These are phyloP conservation scores for Tamandua tetradactyla DNA, from an alignment of 2,797 vertebrate genomes.

Conservation along the genomic window DNA sequence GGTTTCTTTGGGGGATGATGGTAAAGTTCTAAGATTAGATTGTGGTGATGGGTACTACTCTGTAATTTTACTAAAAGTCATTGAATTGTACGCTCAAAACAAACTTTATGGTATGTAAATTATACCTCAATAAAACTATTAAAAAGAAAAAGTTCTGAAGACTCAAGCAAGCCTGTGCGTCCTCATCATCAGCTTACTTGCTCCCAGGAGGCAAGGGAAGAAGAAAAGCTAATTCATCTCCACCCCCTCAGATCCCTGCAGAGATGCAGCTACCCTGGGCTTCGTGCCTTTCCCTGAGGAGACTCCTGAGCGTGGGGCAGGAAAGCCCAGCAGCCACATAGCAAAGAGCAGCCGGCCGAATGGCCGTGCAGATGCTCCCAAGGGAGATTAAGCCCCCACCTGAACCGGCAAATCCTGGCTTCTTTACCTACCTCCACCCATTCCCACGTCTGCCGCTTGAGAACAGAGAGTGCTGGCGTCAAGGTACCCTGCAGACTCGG, in stretches of 20 bases:
- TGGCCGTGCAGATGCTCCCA: too few relatives aligned
- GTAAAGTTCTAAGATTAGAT: background rate
- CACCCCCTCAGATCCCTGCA: background rate
- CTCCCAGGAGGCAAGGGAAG: background rate
- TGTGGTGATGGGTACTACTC: background rate
- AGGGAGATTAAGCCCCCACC: too few relatives aligned
- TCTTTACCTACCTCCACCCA: background rate
- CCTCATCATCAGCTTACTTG: background rate
- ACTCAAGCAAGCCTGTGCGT: background rate
- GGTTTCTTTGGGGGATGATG: background rate
- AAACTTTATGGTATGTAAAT: background rate
- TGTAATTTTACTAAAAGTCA: conserved; percentile 17
- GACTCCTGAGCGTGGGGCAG: background rate
- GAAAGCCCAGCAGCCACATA: background rate
- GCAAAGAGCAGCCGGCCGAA: background rate
- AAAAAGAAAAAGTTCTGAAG: background rate
- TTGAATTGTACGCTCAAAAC: background rate
- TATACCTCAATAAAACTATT: background rate
- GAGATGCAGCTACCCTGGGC: background rate
- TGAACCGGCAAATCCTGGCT: background rate
- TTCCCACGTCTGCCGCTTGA: background rate
- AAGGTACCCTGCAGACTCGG: background rate
- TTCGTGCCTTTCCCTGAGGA: background rate
- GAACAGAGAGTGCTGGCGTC: too few relatives aligned
- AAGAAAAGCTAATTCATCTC: background rate